Conservation (phyloP, 2,888 invertebrate species). For the Coelinius sp. region DNA sequence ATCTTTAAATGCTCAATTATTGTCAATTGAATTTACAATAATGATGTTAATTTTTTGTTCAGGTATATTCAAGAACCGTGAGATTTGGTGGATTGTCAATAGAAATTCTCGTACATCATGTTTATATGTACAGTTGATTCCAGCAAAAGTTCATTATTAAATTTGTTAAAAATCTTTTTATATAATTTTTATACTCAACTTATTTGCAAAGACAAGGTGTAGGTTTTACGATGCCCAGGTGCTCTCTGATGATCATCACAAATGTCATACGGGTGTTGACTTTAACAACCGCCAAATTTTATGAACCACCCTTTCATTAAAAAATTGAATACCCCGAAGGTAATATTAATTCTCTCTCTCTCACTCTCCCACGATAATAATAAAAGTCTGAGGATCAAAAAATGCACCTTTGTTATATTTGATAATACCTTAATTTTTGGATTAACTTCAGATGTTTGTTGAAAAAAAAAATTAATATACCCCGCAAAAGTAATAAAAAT, state of each 20-base stretch:
- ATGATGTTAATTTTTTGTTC: conserved; percentile 17
- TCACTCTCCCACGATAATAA: not conserved
- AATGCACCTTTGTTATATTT: not conserved
- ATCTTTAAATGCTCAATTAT: conserved; percentile 21
- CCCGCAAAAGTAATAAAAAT: conserved; percentile 3
- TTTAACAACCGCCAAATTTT: conserved; percentile 12
- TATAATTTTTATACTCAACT: conserved; percentile 3
- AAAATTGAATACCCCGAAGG: not conserved
- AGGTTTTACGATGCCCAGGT: conserved; percentile 17
- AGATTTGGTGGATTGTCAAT: not conserved
- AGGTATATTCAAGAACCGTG: conserved; percentile 21
- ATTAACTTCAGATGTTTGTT: not conserved
- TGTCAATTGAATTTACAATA: conserved; percentile 6
- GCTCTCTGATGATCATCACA: conserved; percentile 17
- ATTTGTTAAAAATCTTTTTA: conserved; percentile 1
- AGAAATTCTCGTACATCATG: too few relatives aligned
- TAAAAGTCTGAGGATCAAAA: not conserved
- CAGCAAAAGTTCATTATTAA: too few relatives aligned
- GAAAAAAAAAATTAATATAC: conserved; percentile 6
- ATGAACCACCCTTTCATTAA: conserved; percentile 17
- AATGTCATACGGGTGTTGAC: conserved; percentile 21
- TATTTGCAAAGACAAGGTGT: conserved; percentile 9
- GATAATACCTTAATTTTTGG: conserved; percentile 1
- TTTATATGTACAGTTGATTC: too few relatives aligned
- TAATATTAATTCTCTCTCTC: conserved; percentile 1